These are phyloP conservation scores for Lycaon pictus DNA, from an alignment of 2,113 vertebrate genomes.

Conservation along the genomic window DNA sequence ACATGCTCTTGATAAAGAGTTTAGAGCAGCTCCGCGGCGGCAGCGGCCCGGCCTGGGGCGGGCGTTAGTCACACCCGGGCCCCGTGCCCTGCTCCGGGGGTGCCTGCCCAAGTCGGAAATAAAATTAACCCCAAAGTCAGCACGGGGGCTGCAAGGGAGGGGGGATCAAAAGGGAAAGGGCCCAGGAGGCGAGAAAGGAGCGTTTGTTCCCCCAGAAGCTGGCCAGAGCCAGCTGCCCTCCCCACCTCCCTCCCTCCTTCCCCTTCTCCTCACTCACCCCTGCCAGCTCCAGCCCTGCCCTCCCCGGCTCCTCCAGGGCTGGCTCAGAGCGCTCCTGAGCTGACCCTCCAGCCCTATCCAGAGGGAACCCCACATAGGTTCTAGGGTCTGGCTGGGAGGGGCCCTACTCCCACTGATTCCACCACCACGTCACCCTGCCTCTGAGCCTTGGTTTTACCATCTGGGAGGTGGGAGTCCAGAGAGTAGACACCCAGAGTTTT, in stretches of 20 bases:
- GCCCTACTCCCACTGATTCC: neutral
- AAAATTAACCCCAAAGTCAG: conserved; percentile 82
- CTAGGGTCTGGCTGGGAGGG: neutral
- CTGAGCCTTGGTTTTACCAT: conserved; percentile 9
- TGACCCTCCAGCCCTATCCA: neutral
- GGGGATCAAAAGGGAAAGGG: conserved; percentile 75
- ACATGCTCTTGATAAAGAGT: conserved; percentile 98
- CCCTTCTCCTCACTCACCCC: too few species aligned
- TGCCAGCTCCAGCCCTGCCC: neutral
- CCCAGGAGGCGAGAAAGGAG: conserved; percentile 74
- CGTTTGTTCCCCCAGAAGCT: conserved; percentile 71
- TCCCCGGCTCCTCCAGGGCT: neutral
- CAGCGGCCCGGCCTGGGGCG: conserved; percentile 85
- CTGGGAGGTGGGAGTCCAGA: neutral
- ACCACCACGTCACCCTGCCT: neutral
- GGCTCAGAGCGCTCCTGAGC: neutral
- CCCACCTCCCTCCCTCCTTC: too few species aligned
- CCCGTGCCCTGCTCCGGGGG: conserved; percentile 68
- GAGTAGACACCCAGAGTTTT: neutral
- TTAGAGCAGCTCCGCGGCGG: conserved; percentile 84
- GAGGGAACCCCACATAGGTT: neutral
- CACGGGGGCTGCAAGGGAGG: neutral
- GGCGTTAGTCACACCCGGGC: conserved; percentile 92
- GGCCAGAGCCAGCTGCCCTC: neutral
- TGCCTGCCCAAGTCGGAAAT: conserved; percentile 72